These are phyloP conservation scores for Poliocrania exsul DNA, from an alignment of 2,797 vertebrate genomes.

Conservation along the genomic window DNA sequence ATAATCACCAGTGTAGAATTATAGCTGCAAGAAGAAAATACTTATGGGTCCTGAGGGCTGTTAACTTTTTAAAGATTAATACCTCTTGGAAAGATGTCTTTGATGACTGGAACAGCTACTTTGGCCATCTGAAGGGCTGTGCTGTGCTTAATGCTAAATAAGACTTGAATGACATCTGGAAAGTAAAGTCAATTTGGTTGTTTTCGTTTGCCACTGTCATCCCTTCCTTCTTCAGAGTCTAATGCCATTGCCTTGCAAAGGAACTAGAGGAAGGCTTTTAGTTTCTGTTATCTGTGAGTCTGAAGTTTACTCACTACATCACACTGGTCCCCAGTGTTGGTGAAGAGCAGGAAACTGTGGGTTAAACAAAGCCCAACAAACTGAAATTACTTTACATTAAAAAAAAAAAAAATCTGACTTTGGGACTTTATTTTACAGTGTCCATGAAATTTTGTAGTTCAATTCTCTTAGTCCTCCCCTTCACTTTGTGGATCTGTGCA, in stretches of 20 bases:
- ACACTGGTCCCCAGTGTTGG: fast-evolving
- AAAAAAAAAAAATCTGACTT: background rate
- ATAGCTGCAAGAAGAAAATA: background rate
- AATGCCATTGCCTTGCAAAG: background rate
- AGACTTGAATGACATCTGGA: background rate
- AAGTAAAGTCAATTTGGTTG: background rate
- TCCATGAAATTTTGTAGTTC: background rate
- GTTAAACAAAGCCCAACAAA: background rate
- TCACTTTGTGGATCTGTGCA: background rate
- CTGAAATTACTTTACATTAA: background rate
- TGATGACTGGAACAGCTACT: background rate
- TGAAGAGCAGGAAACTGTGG: background rate
- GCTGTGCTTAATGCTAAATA: background rate
- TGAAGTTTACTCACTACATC: background rate
- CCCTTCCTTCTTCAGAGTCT: background rate
- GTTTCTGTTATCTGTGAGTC: background rate
- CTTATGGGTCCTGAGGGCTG: background rate
- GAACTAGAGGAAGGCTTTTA: background rate
- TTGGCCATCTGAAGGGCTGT: background rate
- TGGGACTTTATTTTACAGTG: background rate
- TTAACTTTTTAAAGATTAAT: background rate
- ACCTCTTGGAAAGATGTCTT: background rate
- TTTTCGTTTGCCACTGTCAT: background rate
- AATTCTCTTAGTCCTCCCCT: fast-evolving
- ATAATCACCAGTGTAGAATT: background rate